These are phyloP conservation scores for Odiellus spinosus DNA, from an alignment of 2,888 invertebrate genomes.

Conservation along the genomic window DNA sequence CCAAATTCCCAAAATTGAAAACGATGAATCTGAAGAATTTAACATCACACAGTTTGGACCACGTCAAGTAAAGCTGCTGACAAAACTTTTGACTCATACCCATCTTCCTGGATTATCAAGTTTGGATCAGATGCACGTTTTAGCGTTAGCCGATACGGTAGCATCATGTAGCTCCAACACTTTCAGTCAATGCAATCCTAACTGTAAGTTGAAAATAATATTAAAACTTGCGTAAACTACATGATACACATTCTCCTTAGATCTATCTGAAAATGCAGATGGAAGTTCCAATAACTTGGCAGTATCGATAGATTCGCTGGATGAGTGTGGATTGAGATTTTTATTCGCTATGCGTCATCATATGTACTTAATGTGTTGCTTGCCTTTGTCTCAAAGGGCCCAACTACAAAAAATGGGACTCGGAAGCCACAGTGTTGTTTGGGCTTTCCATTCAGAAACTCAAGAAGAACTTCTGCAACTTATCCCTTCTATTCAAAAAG, in stretches of 20 bases:
- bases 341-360: conserved; percentile 95
- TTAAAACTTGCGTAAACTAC: no score
- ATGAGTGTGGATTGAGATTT: conserved; percentile 93
- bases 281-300: neutral
- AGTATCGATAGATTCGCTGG: conserved; percentile 37
- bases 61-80: conserved; percentile 67
- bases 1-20: conserved; percentile 30
- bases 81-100: conserved; percentile 80
- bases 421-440: conserved; percentile 59
- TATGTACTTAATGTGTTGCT: conserved; percentile 78
- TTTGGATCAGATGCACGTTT: conserved; percentile 95
- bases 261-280: neutral
- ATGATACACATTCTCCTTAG: no score
- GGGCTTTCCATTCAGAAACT: conserved; percentile 98
- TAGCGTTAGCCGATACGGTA: conserved; percentile 97
- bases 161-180: conserved; percentile 43
- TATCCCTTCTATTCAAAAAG: conserved; percentile 46
- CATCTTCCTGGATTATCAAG: conserved; percentile 87
- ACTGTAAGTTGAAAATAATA: neutral
- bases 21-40: conserved; percentile 45
- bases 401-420: conserved; percentile 63
- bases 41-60: conserved; percentile 72
- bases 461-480: conserved; percentile 83
- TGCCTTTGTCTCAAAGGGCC: conserved; percentile 75
- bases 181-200: conserved; percentile 5